Evolutionary conservation across 2,797 vertebrate species (phyloP).

Genomic region (Clamator glandarius): DNA sequence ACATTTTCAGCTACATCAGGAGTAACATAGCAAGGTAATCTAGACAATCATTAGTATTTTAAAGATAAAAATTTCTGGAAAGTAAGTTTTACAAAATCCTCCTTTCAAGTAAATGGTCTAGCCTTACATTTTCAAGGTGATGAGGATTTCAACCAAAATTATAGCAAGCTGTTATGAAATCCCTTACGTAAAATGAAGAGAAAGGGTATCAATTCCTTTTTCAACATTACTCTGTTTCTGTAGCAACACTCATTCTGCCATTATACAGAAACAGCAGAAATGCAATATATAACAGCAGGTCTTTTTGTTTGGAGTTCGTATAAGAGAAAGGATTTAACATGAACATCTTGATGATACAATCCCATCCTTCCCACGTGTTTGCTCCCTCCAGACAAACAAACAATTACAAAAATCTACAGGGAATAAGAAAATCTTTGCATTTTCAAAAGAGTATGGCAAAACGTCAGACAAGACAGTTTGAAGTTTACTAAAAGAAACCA

Average conservation of each 20-base stretch:
- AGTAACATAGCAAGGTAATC: background rate
- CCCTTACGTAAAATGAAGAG: background rate
- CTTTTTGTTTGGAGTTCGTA: background rate
- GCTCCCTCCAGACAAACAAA: background rate
- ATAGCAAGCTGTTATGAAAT: background rate
- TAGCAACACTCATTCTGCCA: background rate
- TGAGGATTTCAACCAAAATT: background rate
- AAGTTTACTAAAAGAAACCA: background rate
- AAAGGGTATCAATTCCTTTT: background rate
- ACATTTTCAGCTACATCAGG: background rate
- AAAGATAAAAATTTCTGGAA: background rate
- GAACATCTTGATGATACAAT: background rate
- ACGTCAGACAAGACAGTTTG: background rate
- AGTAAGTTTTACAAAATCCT: accelerated
- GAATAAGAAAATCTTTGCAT: background rate
- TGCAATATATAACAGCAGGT: background rate
- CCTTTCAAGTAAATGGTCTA: background rate
- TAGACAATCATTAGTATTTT: background rate
- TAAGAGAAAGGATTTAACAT: background rate
- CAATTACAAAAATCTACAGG: background rate
- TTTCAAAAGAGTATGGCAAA: background rate
- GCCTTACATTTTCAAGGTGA: background rate
- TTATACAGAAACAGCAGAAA: background rate
- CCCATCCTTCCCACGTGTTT: background rate
- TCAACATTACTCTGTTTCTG: background rate